phyloP scores from a whole-genome alignment of 2,797 vertebrate species.

The Sebastes taczanowskii region DNA sequence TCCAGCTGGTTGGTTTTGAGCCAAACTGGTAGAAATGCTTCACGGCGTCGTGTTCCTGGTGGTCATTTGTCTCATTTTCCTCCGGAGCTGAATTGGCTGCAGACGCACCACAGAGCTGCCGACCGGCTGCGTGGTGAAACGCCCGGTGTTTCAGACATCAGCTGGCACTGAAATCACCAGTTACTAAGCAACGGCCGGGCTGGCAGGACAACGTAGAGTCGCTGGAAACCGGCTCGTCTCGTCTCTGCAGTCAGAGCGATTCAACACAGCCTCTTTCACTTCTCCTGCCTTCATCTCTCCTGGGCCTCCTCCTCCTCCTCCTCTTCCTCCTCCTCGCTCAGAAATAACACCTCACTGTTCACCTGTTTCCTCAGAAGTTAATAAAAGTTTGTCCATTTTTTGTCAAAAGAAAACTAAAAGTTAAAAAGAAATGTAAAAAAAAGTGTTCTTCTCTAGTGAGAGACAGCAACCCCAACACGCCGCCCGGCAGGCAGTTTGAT shows the following conservation, averaged over 20 bases:
- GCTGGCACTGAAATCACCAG: slow-evolving; percentile 37
- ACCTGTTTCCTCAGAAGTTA: background rate
- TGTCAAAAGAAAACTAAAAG: slow-evolving; percentile 8
- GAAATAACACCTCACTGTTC: too few species aligned
- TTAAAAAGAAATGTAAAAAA: background rate
- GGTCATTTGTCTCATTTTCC: background rate
- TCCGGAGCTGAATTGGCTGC: slow-evolving; percentile 12
- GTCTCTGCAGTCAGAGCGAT: slow-evolving; percentile 47
- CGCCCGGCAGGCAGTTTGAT: slow-evolving; percentile 22
- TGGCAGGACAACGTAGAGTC: slow-evolving; percentile 31
- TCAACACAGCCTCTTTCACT: slow-evolving; percentile 33
- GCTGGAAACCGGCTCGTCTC: slow-evolving; percentile 30
- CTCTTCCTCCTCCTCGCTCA: too few species aligned
- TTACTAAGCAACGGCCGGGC: slow-evolving; percentile 59
- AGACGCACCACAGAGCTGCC: background rate
- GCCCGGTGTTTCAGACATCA: background rate
- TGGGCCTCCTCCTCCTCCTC: slow-evolving; percentile 19
- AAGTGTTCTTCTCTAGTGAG: slow-evolving; percentile 36
- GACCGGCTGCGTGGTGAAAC: background rate
- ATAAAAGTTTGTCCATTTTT: slow-evolving; percentile 1
- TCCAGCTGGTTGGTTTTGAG: too few species aligned
- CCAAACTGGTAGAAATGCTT: too few species aligned
- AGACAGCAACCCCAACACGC: slow-evolving; percentile 54
- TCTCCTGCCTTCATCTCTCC: slow-evolving; percentile 29
- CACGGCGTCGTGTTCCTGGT: background rate